Percentiles rank a stretch among this genome's conserved stretches.
phyloP scores from a whole-genome alignment of 2,888 invertebrate genomes.

The Cryptocheilus praepositus region DNA sequence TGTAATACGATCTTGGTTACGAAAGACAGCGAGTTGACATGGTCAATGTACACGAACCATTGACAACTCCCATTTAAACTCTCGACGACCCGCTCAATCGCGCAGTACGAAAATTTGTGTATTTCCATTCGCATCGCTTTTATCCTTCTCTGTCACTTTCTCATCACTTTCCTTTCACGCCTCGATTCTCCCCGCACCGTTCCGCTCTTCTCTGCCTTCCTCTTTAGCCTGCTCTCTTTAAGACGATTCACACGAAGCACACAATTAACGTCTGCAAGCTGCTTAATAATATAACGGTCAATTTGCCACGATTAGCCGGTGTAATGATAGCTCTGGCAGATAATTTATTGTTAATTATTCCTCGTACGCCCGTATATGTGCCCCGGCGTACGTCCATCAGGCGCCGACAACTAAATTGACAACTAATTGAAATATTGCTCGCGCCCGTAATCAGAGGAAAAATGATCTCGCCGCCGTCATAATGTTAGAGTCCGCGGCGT shows the following conservation, averaged over 20 bases:
- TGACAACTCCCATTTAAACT: no score
- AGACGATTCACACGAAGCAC: conserved; percentile 60
- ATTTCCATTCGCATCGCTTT: no score
- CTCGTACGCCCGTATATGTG: conserved; percentile 33
- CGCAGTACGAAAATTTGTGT: no score
- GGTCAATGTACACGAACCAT: no score
- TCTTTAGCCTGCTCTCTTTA: conserved; percentile 27
- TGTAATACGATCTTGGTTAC: no score
- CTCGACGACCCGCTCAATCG: no score
- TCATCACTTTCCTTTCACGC: no score
- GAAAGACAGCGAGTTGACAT: no score
- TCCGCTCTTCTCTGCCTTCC: not conserved
- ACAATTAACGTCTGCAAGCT: conserved; percentile 65
- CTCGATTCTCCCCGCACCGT: not conserved
- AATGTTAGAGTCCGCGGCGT: conserved; percentile 40
- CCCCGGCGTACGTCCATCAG: conserved; percentile 57
- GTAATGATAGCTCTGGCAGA: conserved; percentile 67
- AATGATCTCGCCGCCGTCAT: conserved; percentile 58
- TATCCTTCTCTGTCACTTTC: no score
- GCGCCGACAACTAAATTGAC: conserved; percentile 72
- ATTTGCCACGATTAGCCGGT: conserved; percentile 70
- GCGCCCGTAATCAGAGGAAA: conserved; percentile 59
- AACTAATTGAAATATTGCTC: conserved; percentile 71
- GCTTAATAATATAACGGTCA: conserved; percentile 72
- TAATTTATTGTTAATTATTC: conserved; percentile 73